These are phyloP conservation scores for Vidua macroura DNA, from an alignment of 2,113 vertebrate genomes.

Conservation along the genomic window DNA sequence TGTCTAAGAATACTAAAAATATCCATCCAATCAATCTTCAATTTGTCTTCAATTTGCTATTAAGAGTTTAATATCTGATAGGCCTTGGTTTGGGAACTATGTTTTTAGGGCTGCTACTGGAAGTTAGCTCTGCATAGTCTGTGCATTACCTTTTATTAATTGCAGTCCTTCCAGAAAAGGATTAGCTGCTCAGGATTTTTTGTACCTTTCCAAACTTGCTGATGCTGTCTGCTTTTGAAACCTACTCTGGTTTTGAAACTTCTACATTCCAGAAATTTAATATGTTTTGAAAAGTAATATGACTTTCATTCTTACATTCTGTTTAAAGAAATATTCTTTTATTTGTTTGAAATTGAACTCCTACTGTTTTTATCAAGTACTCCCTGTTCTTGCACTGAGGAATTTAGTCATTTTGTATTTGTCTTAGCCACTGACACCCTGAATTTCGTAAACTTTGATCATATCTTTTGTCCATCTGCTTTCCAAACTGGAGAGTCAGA, in stretches of 20 bases:
- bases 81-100: neutral
- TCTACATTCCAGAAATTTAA: neutral
- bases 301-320: neutral
- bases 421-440: neutral
- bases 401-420: neutral
- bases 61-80: neutral
- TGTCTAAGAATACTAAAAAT: neutral
- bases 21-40: neutral
- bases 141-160: neutral
- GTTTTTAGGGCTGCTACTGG: neutral
- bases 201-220: neutral
- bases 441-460: neutral
- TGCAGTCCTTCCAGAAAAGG: neutral
- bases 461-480: neutral
- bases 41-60: neutral
- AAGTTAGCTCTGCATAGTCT: neutral
- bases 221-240: neutral
- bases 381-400: neutral
- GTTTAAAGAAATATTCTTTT: neutral
- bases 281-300: neutral
- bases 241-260: neutral
- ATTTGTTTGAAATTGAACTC: neutral
- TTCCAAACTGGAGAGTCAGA: neutral
- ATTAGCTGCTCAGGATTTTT: neutral
- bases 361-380: neutral